phyloP scores from a whole-genome alignment of 2,888 invertebrate genomes.

The Fabriciana adippe region DNA sequence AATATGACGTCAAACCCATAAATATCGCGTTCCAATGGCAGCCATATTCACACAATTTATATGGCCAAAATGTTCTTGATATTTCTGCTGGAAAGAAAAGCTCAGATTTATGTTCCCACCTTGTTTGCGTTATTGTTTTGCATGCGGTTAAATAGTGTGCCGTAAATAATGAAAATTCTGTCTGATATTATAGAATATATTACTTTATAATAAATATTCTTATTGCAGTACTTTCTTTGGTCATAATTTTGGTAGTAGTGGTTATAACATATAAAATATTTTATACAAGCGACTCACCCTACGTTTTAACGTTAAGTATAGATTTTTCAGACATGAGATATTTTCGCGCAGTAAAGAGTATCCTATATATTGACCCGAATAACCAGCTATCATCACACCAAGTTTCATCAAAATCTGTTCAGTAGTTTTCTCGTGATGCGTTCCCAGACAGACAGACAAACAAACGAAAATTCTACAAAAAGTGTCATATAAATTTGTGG shows the following conservation, averaged over 20 bases:
- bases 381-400: no score
- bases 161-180: conserved; percentile 1
- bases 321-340: no score
- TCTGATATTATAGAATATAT: conserved; percentile 1
- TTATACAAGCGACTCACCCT: no score
- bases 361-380: no score
- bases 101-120: conserved; percentile 21
- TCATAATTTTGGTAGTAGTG: neutral
- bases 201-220: conserved; percentile 2
- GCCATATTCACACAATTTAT: conserved; percentile 39
- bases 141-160: conserved; percentile 12
- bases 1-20: conserved; percentile 31
- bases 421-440: no score
- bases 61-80: conserved; percentile 22
- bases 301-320: no score
- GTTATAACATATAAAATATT: no score
- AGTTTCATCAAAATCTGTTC: no score
- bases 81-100: conserved; percentile 10
- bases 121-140: conserved; percentile 12
- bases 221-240: neutral
- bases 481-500: no score
- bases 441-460: no score
- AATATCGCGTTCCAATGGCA: conserved; percentile 34
- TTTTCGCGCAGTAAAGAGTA: no score
- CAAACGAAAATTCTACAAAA: no score